Base-by-base conservation (phyloP, 2,888 invertebrate species). In the Physocephala rufipes region DNA sequence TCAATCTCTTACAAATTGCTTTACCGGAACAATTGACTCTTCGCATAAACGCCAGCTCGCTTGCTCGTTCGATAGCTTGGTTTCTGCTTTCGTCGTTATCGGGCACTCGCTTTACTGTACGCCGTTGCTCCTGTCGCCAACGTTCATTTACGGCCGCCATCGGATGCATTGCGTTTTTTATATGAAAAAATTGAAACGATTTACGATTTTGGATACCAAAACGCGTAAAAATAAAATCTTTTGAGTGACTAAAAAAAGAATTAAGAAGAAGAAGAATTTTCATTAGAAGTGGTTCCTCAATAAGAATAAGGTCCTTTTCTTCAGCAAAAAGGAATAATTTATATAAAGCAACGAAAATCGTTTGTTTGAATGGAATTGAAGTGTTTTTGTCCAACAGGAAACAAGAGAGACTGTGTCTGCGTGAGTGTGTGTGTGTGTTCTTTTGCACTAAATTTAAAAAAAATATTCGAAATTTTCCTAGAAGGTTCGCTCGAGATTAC, bases 81-180 rank as follows among this genome's bases (percentile, higher is more conserved):
- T 55, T 28, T 36, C 19, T 53, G 24, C 19, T 16, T 64, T 51
- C 55, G 28, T 47, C 43, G 36, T n/a, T n/a, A n/a, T 36, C 36
- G 45, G 64, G n/a, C 24, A 49, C 64, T 49, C 64, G 47, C 16
- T 55, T 67, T 47, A 47, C 67, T 67, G 47, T 24, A 67, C 59
- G 58, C 53, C 36, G 53, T 67, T 58, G 58, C 26, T 24, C 47
- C 43, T 67, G 67, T 71, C 61, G 66, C 72, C 70, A 63, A 65
- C 62, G 70, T 76, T 78, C 75, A 76, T 73, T 77, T 73, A 76
- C 74, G 45, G 16, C n/a, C 59, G 67, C 59, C 59, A 30, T 59
- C 59, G 59, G 67, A 59, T 67, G 67, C 67, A 51, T 65, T 65
- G 62, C 62, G 65, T 53, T 66, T 36, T 55, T 53, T 66, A 28